These are phyloP conservation scores for Hylyphantes graminicola DNA, from an alignment of 1,140 invertebrate genomes.

Conservation along the genomic window DNA sequence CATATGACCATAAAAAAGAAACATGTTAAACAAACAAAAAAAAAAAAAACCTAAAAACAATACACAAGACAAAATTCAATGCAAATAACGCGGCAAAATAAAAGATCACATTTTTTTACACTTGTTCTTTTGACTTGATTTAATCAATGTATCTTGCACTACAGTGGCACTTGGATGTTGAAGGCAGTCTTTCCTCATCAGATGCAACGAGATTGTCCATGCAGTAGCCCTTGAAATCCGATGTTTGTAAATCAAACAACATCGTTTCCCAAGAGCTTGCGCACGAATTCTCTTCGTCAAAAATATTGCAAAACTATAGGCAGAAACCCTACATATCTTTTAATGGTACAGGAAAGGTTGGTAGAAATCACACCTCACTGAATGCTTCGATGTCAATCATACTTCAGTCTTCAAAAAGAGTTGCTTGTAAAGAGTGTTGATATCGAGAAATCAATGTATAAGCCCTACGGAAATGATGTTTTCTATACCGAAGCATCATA, in stretches of 20 bases:
- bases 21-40: no score
- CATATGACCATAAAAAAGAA: no score
- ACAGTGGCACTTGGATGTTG: no score
- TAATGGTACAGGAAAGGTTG: background rate
- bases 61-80: no score
- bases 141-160: no score
- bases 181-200: background rate
- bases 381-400: no score
- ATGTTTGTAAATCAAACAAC: constrained; percentile 24
- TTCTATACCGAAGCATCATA: background rate
- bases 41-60: no score
- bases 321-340: background rate
- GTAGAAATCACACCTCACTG: no score
- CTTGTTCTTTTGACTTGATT: no score
- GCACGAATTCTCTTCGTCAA: background rate
- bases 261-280: constrained; percentile 37
- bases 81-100: no score
- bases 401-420: no score
- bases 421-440: background rate
- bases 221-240: constrained; percentile 9
- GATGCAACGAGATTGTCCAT: background rate
- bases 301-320: background rate
- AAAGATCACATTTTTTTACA: no score
- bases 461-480: background rate
- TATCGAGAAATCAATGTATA: background rate